Evolutionary conservation across 1,140 invertebrate genomes (phyloP).

Genomic region (Trichogramma pretiosum): DNA sequence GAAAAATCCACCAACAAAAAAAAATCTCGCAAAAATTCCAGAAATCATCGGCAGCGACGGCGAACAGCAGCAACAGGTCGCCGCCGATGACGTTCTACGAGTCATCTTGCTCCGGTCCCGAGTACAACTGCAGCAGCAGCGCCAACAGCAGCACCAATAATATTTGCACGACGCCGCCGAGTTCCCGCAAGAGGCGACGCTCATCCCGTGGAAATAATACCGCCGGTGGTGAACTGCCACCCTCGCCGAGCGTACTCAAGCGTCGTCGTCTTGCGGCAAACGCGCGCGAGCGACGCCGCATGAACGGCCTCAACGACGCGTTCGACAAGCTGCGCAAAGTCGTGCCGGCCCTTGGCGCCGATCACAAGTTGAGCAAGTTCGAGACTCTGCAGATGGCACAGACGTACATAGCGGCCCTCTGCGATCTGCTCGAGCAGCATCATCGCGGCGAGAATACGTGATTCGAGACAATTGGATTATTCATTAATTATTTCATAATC

Average conservation of each 20-base stretch:
- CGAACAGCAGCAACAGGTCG: neutral
- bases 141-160: neutral
- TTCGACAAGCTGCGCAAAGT: slow-evolving; percentile 72
- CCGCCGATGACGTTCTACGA: neutral
- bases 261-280: slow-evolving; percentile 65
- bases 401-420: slow-evolving; percentile 68
- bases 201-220: too few species aligned
- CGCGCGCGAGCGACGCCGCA: slow-evolving; percentile 66
- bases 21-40: neutral
- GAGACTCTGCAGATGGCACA: slow-evolving; percentile 85
- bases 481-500: too few species aligned
- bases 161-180: slow-evolving; percentile 25
- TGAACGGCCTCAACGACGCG: slow-evolving; percentile 76
- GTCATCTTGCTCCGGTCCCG: neutral
- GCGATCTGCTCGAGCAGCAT: slow-evolving; percentile 44
- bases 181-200: slow-evolving; percentile 35
- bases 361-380: slow-evolving; percentile 77
- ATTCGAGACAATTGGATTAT: neutral
- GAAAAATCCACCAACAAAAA: neutral
- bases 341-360: slow-evolving; percentile 67
- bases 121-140: neutral
- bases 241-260: slow-evolving; percentile 53
- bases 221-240: slow-evolving; percentile 43
- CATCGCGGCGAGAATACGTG: slow-evolving; percentile 30
- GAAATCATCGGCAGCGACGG: neutral